Conservation (phyloP, 2,113 vertebrate genomes). For the Tylochromis polylepis region DNA sequence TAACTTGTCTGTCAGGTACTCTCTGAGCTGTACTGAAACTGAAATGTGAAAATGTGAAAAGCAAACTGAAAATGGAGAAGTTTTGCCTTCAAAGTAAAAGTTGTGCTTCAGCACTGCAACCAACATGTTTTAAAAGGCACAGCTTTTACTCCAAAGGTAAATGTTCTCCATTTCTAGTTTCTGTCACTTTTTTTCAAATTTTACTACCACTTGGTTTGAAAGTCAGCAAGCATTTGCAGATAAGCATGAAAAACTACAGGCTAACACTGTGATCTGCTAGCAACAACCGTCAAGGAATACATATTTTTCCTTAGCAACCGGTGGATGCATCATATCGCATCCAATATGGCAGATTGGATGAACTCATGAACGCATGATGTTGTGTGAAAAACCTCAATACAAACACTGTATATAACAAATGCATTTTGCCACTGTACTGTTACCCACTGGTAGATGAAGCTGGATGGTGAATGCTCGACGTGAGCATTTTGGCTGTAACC, state of each 20-base stretch:
- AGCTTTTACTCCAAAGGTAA: not conserved
- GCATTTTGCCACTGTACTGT: not conserved
- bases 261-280: not conserved
- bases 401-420: not conserved
- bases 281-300: not conserved
- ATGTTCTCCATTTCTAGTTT: not conserved
- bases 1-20: not conserved
- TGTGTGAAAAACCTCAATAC: not conserved
- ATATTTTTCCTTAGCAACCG: not conserved
- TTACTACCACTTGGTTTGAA: not conserved
- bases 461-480: not conserved
- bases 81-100: not conserved
- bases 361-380: not conserved
- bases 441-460: not conserved
- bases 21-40: not conserved
- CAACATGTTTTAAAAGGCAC: not conserved
- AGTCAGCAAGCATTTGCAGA: not conserved
- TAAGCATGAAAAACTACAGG: not conserved
- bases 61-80: not conserved
- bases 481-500: not conserved
- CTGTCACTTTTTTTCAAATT: not conserved
- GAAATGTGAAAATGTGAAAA: not conserved
- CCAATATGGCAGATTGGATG: not conserved
- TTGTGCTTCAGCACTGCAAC: not conserved
- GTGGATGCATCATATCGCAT: not conserved